Evolutionary conservation across 2,888 invertebrate species (phyloP).

Genomic region (Philonicus albiceps): DNA sequence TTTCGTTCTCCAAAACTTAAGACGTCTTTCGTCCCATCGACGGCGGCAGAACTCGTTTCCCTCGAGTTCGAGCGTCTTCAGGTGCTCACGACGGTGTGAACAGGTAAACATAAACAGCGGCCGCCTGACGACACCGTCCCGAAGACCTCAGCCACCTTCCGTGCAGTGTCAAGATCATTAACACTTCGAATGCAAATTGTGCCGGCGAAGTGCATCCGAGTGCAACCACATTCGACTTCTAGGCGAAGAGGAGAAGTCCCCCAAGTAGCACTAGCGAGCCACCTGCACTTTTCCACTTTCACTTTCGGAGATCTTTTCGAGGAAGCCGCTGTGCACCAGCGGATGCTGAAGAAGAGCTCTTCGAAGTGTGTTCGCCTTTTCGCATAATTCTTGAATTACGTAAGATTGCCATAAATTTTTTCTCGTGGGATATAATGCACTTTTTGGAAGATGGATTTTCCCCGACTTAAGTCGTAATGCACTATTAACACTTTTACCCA

Average conservation of each 20-base stretch:
- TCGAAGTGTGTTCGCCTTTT: neutral
- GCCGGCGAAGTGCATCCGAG: neutral
- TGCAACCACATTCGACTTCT: neutral
- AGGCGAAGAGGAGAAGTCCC: neutral
- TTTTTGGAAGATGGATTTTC: neutral
- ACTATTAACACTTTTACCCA: neutral
- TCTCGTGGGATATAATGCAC: neutral
- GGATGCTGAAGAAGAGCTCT: neutral
- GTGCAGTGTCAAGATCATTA: conserved; percentile 36
- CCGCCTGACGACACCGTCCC: too few species aligned
- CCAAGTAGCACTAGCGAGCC: neutral
- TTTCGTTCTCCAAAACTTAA: neutral
- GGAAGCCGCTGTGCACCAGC: neutral
- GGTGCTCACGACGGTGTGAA: neutral
- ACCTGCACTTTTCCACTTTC: neutral
- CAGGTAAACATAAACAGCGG: neutral
- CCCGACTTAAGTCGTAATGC: neutral
- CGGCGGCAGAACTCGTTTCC: neutral
- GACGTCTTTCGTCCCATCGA: neutral
- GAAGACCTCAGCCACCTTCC: neutral
- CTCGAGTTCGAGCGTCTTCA: neutral
- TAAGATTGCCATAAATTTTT: neutral
- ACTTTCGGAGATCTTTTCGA: neutral
- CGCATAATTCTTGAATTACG: neutral
- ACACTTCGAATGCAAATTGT: conserved; percentile 14